A percentile compares a stretch with the other conserved stretches of the same genome.
These are phyloP conservation scores for Odontamblyopus lacepedii DNA, from an alignment of 2,797 vertebrate genomes.

Conservation along the genomic window DNA sequence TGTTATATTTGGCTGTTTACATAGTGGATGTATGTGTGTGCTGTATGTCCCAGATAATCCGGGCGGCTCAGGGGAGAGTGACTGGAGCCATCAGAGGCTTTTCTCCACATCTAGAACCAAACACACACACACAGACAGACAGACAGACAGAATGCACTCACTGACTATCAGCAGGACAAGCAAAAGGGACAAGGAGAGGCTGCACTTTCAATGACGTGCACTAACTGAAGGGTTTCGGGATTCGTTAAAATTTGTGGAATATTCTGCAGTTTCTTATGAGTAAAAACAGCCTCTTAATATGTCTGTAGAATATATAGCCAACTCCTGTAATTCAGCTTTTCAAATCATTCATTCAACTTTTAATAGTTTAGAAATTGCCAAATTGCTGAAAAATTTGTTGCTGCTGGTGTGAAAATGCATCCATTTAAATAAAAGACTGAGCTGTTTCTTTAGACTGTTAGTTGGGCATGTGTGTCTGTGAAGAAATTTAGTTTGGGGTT, in stretches of 20 bases:
- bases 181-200: conserved; percentile 23
- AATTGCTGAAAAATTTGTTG: background rate
- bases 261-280: background rate
- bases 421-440: no score
- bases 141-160: conserved; percentile 9
- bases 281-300: background rate
- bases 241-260: background rate
- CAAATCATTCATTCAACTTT: no score
- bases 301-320: background rate
- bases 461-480: no score
- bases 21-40: conserved; percentile 23
- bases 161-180: conserved; percentile 34
- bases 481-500: no score
- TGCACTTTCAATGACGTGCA: conserved; percentile 23
- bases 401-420: background rate
- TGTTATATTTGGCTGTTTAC: conserved; percentile 25
- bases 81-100: conserved; percentile 68
- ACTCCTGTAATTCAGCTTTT: no score
- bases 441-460: no score
- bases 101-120: conserved; percentile 55
- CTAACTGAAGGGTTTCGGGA: background rate
- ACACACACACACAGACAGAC: background rate
- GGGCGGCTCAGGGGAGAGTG: conserved; percentile 62
- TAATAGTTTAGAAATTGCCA: background rate
- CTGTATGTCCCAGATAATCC: conserved; percentile 64